Base-by-base conservation (phyloP, 2,113 vertebrate species). In the Prunella fulvescens region DNA sequence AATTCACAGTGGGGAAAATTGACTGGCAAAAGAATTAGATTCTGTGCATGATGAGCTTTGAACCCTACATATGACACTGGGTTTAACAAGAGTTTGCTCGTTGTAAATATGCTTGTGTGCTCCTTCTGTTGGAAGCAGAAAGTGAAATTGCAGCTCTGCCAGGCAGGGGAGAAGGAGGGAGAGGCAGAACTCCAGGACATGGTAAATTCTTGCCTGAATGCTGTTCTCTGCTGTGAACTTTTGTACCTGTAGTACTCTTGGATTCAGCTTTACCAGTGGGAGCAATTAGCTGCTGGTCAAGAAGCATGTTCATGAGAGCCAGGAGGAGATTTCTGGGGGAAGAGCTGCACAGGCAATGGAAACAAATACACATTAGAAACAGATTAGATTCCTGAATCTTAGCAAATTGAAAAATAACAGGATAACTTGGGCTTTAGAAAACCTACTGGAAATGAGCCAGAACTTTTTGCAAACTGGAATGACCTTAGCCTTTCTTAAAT, bases 181-280 rank as follows among this genome's bases (percentile, higher is more conserved):
- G 83, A 81, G 66, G 66, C 66, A 73, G 54, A 93, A 81, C 35
- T 66, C 33, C 74, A 56, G 66, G 39, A 93, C 89, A 93, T 44
- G 50, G 24, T 65, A n/a, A 51, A n/a, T 50, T 83, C 51, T 86
- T 80, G 33, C 79, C 44, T 11, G 2, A 86, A 86, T 2, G 37
- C 53, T 80, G 62, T 77, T 88, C 84, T 93, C 45, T 77, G 66
- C 92, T 90, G 74, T 90, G 90, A 92, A 92, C 90, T 96, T 95
- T 82, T 93, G 92, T 92, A 94, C 88, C 71, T 93, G 79, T 18
- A 76, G 45, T 19, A 6, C 57, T 90, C 70, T 88, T 92, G 79
- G 67, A 80, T 56, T 53, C 37, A 25, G 40, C n/a, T 90, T 78
- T 58, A 58, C 89, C 26, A 26, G 64, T 18, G 92, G 54, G 85